A percentile compares a stretch with the other conserved stretches of the same genome.
These are phyloP conservation scores for Arremon aurantiirostris DNA, from an alignment of 2,797 vertebrate genomes.

Conservation along the genomic window DNA sequence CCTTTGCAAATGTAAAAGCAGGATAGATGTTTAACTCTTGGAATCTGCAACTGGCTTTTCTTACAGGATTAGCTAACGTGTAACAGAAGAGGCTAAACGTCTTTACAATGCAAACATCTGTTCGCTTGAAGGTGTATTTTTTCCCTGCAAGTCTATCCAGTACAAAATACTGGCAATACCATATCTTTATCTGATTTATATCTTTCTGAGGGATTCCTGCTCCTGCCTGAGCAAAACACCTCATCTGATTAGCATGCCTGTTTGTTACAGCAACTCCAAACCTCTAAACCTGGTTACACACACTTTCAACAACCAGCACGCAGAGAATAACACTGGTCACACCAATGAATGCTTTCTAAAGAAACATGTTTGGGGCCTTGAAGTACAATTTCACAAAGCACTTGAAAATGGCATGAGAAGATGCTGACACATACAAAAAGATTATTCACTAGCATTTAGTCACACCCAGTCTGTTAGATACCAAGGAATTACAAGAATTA, in stretches of 20 bases:
- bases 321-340: background rate
- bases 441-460: background rate
- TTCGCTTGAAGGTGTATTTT: background rate
- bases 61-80: background rate
- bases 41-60: background rate
- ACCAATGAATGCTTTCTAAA: background rate
- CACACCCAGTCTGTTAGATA: background rate
- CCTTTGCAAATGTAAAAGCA: background rate
- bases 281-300: background rate
- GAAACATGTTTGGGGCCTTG: background rate
- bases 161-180: background rate
- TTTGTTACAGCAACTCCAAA: background rate
- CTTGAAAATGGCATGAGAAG: background rate
- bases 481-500: background rate
- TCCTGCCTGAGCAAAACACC: constrained; percentile 21
- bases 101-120: background rate
- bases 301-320: background rate
- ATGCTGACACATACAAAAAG: background rate
- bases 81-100: background rate
- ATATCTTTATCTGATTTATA: background rate
- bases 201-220: constrained; percentile 2
- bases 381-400: background rate
- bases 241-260: background rate
- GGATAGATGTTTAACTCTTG: background rate
- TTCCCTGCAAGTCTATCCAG: background rate